A percentile compares a stretch with the other conserved stretches of the same genome.
These are phyloP conservation scores for Apodemia zela DNA, from an alignment of 2,888 invertebrate genomes.

Conservation along the genomic window DNA sequence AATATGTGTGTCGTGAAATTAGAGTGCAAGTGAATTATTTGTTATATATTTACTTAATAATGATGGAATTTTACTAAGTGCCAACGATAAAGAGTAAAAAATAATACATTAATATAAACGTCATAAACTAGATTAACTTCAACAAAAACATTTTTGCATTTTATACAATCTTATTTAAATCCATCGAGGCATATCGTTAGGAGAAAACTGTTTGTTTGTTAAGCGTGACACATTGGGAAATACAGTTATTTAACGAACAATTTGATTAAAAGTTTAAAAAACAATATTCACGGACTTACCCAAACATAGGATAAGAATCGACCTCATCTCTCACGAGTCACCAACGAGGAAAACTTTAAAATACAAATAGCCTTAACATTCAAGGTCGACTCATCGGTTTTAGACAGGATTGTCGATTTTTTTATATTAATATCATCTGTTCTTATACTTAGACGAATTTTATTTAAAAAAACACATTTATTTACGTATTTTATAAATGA, in stretches of 20 bases:
- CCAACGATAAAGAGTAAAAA: no score
- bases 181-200: no score
- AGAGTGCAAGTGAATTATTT: no score
- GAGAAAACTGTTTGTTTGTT: no score
- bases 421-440: background rate
- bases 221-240: background rate
- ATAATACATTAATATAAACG: no score
- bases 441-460: constrained; percentile 5
- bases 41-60: no score
- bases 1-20: no score
- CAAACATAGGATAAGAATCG: constrained; percentile 53
- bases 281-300: constrained; percentile 51
- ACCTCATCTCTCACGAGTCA: constrained; percentile 44
- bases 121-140: no score
- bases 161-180: no score
- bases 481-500: background rate
- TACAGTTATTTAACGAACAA: background rate
- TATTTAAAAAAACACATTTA: constrained; percentile 9
- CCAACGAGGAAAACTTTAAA: constrained; percentile 46
- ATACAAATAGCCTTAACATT: constrained; percentile 36
- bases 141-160: no score
- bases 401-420: constrained; percentile 13
- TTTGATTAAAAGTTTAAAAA: constrained; percentile 5
- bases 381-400: constrained; percentile 13
- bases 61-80: no score